Evolutionary conservation across 2,113 vertebrate genomes (phyloP), one percentile per base, ranked within the genome.

Genomic region (Nothoprocta perdicaria): DNA sequence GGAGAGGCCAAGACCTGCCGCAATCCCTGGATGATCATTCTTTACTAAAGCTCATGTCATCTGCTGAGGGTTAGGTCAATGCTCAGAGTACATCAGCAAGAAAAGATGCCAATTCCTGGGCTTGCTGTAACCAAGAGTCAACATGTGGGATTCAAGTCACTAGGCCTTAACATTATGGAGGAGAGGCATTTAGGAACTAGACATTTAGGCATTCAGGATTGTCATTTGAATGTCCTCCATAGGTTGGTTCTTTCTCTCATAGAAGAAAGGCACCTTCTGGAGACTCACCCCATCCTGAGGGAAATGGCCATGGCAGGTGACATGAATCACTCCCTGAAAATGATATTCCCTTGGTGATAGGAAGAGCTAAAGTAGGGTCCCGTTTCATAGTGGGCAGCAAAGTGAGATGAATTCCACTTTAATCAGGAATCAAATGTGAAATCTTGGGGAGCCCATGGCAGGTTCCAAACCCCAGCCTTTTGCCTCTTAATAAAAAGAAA

Each of bases 1-100:
- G 4, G 68, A 79, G 67, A 63, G 75, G 71, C 67, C 76, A 86
- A 93, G 71, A 0, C 0, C 58, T 22, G 0, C 60, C 53, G 10
- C 40, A 12, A 50, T 67, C 41, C 38, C 31, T 0, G 0, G 61
- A 41, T 35, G 52, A 50, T 43, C 0, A 0, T 38, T 86, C 66
- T n/a, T 48, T 14, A 65, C 40, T 45, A 92, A 38, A 76, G 43
- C 33, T 38, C 35, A 35, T 53, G 12, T 45, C 52, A 68, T 55
- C 71, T 35, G 31, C 31, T 46, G 84, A 12, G 11, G 14, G 52
- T 57, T 62, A 72, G 61, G 17, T 31, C 66, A n/a, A 23, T 26
- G 50, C 48, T 73, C 61, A 24, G 57, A 81, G 84, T 43, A 88
- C 12, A 13, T 43, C 29, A 38, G 23, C 57, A 63, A 67, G 81